Evolutionary conservation across 2,888 invertebrate species (phyloP).

Genomic region (Tineola bisselliella): DNA sequence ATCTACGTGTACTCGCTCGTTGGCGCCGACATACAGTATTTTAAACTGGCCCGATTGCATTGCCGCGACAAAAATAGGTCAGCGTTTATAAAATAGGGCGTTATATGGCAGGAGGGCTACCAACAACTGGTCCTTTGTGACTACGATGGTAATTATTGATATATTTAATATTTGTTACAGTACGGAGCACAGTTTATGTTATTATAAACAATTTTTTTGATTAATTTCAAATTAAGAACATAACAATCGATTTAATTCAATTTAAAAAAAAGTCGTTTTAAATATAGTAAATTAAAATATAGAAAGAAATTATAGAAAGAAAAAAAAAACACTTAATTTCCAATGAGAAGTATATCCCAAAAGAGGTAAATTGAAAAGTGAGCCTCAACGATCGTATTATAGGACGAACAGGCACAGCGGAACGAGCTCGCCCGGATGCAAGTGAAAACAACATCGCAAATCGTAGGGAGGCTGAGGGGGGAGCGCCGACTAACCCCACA

Average conservation of each 20-base stretch:
- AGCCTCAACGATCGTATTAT: not conserved
- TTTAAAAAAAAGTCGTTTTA: not conserved
- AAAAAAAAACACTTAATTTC: not conserved
- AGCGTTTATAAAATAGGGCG: not conserved
- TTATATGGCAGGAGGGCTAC: not conserved
- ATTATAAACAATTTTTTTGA: too few relatives aligned
- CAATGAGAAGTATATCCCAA: not conserved
- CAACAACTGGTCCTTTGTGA: not conserved
- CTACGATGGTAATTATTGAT: not conserved
- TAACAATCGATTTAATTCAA: too few relatives aligned
- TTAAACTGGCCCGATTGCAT: conserved; percentile 12
- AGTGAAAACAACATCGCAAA: conserved; percentile 50
- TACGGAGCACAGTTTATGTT: too few relatives aligned
- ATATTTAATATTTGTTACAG: too few relatives aligned
- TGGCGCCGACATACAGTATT: conserved; percentile 8
- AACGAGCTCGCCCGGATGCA: conserved; percentile 48
- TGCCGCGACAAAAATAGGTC: not conserved
- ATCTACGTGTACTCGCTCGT: not conserved
- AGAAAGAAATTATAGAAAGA: not conserved
- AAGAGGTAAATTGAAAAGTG: conserved; percentile 13
- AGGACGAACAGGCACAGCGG: not conserved
- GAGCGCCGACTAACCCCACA: conserved; percentile 16
- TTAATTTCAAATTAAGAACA: too few relatives aligned
- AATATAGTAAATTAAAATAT: not conserved
- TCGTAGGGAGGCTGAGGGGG: conserved; percentile 25